These are phyloP conservation scores for Atta cephalotes DNA, from an alignment of 1,140 invertebrate species.

Conservation along the genomic window DNA sequence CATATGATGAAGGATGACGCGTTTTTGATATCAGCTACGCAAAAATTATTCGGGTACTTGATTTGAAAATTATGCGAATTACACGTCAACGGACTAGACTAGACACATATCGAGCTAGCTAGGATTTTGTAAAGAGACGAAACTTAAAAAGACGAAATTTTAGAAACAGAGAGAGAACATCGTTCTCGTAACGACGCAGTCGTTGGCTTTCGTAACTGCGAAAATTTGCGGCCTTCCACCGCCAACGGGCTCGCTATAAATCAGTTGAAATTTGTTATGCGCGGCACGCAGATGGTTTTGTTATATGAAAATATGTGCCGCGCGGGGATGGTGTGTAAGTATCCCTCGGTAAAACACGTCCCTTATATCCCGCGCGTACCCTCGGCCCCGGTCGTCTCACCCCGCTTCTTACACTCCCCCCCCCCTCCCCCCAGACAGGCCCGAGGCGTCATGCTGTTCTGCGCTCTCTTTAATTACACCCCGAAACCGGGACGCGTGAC, in stretches of 20 bases:
- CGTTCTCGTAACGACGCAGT: slow-evolving; percentile 25
- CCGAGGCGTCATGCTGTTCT: slow-evolving; percentile 84
- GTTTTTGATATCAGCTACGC: neutral
- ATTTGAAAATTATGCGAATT: too few relatives aligned
- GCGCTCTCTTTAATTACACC: slow-evolving; percentile 86
- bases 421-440: slow-evolving; percentile 69
- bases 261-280: slow-evolving; percentile 87
- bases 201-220: slow-evolving; percentile 70
- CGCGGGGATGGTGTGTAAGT: slow-evolving; percentile 85
- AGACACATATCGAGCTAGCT: neutral
- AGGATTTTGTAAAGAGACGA: neutral
- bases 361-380: slow-evolving; percentile 83
- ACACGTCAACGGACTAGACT: neutral
- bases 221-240: slow-evolving; percentile 75
- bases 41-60: neutral
- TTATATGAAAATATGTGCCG: slow-evolving; percentile 87
- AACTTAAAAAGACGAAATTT: slow-evolving; percentile 45
- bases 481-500: slow-evolving; percentile 81
- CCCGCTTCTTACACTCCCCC: slow-evolving; percentile 76
- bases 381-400: slow-evolving; percentile 64
- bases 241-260: slow-evolving; percentile 83
- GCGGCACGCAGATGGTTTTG: slow-evolving; percentile 87
- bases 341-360: slow-evolving; percentile 85
- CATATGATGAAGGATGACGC: neutral
- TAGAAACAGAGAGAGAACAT: neutral